Percentiles rank a stretch among this genome's conserved stretches.
Conservation (phyloP, 1,140 invertebrate species). For the Dolichoris vasculosae region DNA sequence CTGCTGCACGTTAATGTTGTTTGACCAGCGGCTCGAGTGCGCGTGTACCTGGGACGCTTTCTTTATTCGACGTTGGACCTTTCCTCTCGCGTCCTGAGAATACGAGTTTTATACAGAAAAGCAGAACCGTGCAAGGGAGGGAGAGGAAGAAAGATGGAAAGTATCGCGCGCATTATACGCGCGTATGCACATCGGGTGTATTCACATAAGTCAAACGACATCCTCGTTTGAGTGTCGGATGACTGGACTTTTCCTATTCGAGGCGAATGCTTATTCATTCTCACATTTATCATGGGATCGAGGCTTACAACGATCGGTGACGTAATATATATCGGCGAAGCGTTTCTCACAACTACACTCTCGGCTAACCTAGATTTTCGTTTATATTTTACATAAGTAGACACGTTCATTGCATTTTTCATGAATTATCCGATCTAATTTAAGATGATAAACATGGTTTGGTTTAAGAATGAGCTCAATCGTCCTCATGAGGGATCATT, state of each 20-base stretch:
- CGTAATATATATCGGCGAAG: constrained; percentile 1
- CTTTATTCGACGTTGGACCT: constrained; percentile 9
- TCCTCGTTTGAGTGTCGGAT: constrained; percentile 41
- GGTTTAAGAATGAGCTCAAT: not conserved
- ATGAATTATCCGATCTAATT: not conserved
- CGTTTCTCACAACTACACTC: not conserved
- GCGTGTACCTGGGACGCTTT: constrained; percentile 31
- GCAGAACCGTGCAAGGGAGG: not conserved
- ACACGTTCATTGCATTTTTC: not conserved
- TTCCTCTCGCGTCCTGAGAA: constrained; percentile 38
- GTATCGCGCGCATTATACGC: not conserved
- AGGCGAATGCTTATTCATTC: constrained; percentile 18
- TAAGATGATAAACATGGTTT: not conserved
- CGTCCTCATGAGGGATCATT: not conserved
- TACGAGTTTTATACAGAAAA: constrained; percentile 25
- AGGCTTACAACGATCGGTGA: not conserved
- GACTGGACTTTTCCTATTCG: constrained; percentile 25
- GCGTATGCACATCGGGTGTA: not conserved
- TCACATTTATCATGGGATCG: constrained; percentile 38
- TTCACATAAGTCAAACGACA: constrained; percentile 38
- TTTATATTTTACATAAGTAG: not conserved
- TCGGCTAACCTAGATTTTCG: not conserved
- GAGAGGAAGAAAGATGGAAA: not conserved
- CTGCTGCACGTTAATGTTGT: constrained; percentile 28
- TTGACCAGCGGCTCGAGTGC: constrained; percentile 42